Conservation (phyloP, 2,797 vertebrate genomes). For the Neosalanx taihuensis region DNA sequence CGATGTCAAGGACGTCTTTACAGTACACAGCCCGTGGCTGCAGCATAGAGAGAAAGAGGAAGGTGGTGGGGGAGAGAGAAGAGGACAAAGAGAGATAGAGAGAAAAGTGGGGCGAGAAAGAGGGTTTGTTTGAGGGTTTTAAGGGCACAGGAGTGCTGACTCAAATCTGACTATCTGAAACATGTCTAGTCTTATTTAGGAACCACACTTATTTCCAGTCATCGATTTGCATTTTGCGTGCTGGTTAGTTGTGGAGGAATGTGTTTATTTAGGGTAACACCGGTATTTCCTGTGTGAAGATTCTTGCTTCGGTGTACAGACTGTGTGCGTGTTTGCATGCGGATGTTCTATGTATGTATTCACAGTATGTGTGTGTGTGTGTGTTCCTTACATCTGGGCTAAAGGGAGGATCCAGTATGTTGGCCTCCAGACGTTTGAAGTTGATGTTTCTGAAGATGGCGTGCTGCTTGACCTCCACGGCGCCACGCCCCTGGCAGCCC, state of each 20-base stretch:
- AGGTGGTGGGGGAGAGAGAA: neutral
- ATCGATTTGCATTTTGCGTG: no score
- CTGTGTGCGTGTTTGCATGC: neutral
- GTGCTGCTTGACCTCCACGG: slow-evolving; percentile 81
- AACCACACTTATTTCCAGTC: no score
- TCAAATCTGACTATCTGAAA: no score
- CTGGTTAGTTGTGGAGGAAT: neutral
- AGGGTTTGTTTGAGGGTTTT: no score
- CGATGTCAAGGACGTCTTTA: slow-evolving; percentile 87
- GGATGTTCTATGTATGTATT: neutral
- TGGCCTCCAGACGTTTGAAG: slow-evolving; percentile 88
- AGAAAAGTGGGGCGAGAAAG: neutral
- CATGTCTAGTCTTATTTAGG: no score
- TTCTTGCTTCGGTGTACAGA: slow-evolving; percentile 12
- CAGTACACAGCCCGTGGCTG: slow-evolving; percentile 89
- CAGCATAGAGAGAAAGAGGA: neutral
- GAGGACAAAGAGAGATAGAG: neutral
- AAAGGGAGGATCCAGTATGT: slow-evolving; percentile 88
- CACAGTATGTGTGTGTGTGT: slow-evolving; percentile 4
- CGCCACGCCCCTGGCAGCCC: slow-evolving; percentile 81
- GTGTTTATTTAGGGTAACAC: slow-evolving; percentile 57
- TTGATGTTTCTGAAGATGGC: slow-evolving; percentile 88
- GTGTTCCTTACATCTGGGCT: slow-evolving; percentile 82
- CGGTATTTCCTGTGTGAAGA: slow-evolving; percentile 59
- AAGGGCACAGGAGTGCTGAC: no score